These are phyloP conservation scores for Candoia aspera DNA, from an alignment of 2,113 vertebrate species.

Conservation along the genomic window DNA sequence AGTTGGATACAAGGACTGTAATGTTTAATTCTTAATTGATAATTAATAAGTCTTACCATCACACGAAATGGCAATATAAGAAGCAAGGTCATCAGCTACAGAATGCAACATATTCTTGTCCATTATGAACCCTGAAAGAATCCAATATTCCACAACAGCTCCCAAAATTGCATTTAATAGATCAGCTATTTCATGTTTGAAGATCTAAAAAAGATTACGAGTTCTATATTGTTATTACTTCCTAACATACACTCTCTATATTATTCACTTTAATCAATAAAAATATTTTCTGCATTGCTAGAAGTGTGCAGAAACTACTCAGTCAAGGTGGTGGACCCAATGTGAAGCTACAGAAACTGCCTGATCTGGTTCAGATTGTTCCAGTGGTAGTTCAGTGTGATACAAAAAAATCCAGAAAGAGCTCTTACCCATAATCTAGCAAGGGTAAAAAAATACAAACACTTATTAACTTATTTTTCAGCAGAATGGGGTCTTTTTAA, in stretches of 20 bases:
- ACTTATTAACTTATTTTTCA: not conserved
- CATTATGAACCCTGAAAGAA: constrained; percentile 80
- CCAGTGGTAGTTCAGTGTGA: not conserved
- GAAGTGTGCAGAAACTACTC: not conserved
- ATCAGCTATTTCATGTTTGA: constrained; percentile 72
- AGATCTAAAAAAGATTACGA: constrained; percentile 58
- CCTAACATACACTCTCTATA: not conserved
- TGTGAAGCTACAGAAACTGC: not conserved
- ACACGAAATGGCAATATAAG: constrained; percentile 82
- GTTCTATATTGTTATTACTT: not conserved
- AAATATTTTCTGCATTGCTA: not conserved
- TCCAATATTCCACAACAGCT: constrained; percentile 89
- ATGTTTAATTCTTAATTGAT: not conserved
- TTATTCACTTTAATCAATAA: not conserved
- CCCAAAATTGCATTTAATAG: constrained; percentile 83
- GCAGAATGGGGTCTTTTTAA: not conserved
- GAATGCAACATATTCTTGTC: constrained; percentile 81
- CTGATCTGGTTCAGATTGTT: not conserved
- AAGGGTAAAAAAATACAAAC: not conserved
- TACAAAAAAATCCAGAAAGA: not conserved
- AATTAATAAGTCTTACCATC: constrained; percentile 76
- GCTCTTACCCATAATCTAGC: not conserved
- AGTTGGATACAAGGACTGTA: not conserved
- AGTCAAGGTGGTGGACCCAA: not conserved
- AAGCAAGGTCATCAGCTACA: constrained; percentile 81